Conservation (phyloP, 2,113 vertebrate species). For the Anguilla japonica region DNA sequence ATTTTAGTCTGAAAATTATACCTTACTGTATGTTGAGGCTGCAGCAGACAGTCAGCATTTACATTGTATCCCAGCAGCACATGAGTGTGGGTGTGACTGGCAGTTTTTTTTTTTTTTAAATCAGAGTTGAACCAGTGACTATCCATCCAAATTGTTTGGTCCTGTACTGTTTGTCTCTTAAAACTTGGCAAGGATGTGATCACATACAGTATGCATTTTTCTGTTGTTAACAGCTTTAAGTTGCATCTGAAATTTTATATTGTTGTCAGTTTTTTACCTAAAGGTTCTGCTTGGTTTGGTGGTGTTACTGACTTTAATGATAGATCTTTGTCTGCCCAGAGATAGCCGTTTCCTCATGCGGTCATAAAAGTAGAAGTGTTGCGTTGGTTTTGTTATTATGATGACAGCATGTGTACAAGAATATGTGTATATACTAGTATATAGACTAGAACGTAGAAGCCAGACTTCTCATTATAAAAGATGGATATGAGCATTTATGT, state of each 20-base stretch:
- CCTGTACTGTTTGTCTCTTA: not conserved
- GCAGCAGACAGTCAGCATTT: not conserved
- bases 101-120: too few species aligned
- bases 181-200: not conserved
- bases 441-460: too few species aligned
- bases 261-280: not conserved
- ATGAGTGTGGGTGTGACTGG: not conserved
- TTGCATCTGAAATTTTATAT: not conserved
- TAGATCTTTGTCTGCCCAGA: too few species aligned
- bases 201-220: not conserved
- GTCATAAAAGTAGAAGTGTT: too few species aligned
- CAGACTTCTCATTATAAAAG: too few species aligned
- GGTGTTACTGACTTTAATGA: too few species aligned
- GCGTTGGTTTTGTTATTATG: too few species aligned
- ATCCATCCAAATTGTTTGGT: not conserved
- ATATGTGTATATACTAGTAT: too few species aligned
- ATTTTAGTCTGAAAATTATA: not conserved
- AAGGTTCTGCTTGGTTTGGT: too few species aligned
- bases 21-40: not conserved
- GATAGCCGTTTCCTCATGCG: too few species aligned
- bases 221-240: not conserved
- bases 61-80: not conserved
- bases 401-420: too few species aligned
- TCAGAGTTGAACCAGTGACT: not conserved
- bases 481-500: too few species aligned